Base-by-base conservation (phyloP, 2,888 invertebrate genomes). In the Dusona sp. region DNA sequence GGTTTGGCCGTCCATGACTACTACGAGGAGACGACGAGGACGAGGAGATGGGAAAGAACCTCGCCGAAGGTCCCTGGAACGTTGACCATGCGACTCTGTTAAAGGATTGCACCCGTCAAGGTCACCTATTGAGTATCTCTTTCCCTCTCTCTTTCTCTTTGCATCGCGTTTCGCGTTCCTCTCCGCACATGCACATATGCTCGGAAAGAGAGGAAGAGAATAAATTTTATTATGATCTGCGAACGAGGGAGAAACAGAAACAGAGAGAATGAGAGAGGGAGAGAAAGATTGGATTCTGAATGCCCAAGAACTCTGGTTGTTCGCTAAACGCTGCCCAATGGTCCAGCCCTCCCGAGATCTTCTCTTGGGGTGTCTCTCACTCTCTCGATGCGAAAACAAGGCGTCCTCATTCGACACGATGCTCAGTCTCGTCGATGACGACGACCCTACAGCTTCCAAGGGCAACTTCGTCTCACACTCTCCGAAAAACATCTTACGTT, bases 31-130 rank as follows among this genome's bases (percentile, higher is more conserved):
- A 65, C 51, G 74, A 81, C 29, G 73, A 48, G 75, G 73, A 77
- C 61, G 73, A 42, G 73, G 79, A 82, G 82, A 83, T 75, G 79
- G 75, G 84, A 70, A 70, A 70, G 77, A 82, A 77, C 75, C 84
- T 72, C 88, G 67, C 85, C 91, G 92, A 93, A 93, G 93, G 93
- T 92, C 92, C 91, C 90, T 88, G 91, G 92, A 93, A 92, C 93
- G 91, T 93, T 93, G 93, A 93, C 93, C 93, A 93, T 92, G 92
- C 91, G 90, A 90, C 89, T 91, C 90, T 92, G 91, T 92, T 90
- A 91, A 92, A 92, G 91, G 91, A 91, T 88, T 88, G 88, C 85
- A 87, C 88, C 87, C 89, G 88, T 90, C 92, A 92, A 92, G 92
- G 92, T 92, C 92, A 91, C 90, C 91, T 88, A 91, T 87, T 88